A percentile compares a stretch with the other conserved stretches of the same genome.
phyloP scores from a whole-genome alignment of 2,888 invertebrate genomes.

The Tinea pellionella region DNA sequence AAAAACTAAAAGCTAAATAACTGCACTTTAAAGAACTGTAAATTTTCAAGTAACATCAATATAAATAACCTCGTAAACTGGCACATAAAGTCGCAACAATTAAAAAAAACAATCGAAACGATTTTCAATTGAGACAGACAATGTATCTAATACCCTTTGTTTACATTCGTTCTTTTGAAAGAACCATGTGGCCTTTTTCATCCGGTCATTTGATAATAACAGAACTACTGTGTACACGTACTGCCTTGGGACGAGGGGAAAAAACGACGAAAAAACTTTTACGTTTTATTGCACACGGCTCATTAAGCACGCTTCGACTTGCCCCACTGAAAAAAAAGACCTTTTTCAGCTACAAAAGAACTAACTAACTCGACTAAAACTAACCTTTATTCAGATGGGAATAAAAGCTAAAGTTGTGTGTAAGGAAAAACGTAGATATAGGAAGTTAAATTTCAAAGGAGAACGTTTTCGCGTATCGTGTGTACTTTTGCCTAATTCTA shows the following conservation, averaged over 20 bases:
- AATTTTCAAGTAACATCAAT: too few relatives aligned
- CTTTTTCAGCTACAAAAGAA: slow-evolving; percentile 23
- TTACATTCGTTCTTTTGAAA: slow-evolving; percentile 1
- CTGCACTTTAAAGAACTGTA: too few relatives aligned
- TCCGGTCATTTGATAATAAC: slow-evolving; percentile 3
- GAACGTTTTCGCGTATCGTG: not conserved
- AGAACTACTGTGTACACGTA: not conserved
- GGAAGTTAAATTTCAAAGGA: not conserved
- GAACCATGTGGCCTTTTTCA: not conserved
- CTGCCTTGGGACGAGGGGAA: not conserved
- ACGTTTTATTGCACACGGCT: slow-evolving; percentile 38
- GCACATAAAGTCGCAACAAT: not conserved
- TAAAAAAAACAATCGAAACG: not conserved
- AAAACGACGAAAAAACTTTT: not conserved
- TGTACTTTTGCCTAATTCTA: not conserved
- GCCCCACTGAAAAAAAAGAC: slow-evolving; percentile 26
- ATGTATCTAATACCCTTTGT: not conserved
- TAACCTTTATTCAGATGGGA: not conserved
- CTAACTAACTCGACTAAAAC: not conserved
- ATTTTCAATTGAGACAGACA: not conserved
- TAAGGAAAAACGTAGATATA: not conserved
- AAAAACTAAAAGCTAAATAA: too few relatives aligned
- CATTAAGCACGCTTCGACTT: slow-evolving; percentile 30
- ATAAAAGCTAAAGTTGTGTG: not conserved
- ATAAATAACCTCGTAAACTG: not conserved